Evolutionary conservation across 1,140 invertebrate genomes (phyloP).

Genomic region (Sinonovacula constricta): DNA sequence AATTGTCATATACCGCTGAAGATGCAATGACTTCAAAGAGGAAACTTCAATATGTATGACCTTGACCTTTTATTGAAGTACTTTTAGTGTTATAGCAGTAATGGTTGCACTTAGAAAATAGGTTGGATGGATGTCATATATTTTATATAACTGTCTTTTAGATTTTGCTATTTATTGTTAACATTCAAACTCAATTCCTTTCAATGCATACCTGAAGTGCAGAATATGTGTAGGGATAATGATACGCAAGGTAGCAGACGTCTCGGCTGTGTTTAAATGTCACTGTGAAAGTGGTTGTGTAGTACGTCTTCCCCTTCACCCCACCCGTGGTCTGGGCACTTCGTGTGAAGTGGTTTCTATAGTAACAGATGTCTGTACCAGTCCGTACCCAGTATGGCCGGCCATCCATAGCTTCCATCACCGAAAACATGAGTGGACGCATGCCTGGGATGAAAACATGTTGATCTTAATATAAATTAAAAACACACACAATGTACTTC

Average conservation of each 20-base stretch:
- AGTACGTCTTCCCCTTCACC: constrained; percentile 82
- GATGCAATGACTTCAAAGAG: too few relatives aligned
- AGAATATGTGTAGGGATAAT: constrained; percentile 97
- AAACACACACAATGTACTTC: too few relatives aligned
- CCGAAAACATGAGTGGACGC: constrained; percentile 94
- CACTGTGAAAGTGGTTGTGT: constrained; percentile 95
- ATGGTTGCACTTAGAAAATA: too few relatives aligned
- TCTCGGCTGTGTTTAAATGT: constrained; percentile 94
- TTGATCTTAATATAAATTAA: background rate
- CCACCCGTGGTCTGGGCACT: constrained; percentile 77
- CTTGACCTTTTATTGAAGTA: too few relatives aligned
- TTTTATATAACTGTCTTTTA: too few relatives aligned
- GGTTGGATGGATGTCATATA: too few relatives aligned
- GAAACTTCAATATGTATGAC: too few relatives aligned
- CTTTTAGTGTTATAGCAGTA: too few relatives aligned
- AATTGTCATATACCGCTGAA: too few relatives aligned
- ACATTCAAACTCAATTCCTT: too few relatives aligned
- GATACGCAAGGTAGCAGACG: constrained; percentile 96
- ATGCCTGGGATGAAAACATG: constrained; percentile 82
- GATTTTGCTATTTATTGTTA: too few relatives aligned
- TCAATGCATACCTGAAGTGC: constrained; percentile 80
- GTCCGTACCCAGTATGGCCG: constrained; percentile 86
- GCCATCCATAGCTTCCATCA: constrained; percentile 84
- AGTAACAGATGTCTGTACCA: constrained; percentile 91
- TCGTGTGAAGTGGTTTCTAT: constrained; percentile 80